Base-by-base conservation (phyloP, 2,113 vertebrate genomes). In the Anoura caudifer region DNA sequence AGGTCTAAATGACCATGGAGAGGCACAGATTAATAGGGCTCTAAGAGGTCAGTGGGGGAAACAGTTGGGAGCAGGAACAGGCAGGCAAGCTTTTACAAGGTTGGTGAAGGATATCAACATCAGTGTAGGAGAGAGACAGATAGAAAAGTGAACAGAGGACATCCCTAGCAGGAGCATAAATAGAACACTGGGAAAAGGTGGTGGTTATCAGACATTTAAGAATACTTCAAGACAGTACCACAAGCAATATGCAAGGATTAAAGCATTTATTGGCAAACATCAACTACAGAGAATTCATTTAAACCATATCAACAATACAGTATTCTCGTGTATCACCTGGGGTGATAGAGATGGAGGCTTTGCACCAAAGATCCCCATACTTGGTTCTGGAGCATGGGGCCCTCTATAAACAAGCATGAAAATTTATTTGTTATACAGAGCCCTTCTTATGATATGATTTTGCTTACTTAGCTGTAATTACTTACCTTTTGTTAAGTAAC, bases 251-350 rank as follows among this genome's bases (percentile, higher is more conserved):
- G 33, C 83, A 63, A 85, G 15, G 7, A 79, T 73, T 87, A 63
- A 73, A 86, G 26, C 22, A 69, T 75, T 84, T 81, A 80, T 75
- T 15, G 31, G 50, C 54, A 91, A 80, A 43, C 54, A 67, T 28
- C 88, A 82, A 36, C 8, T 47, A 87, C 6, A 69, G 9, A 87
- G 4, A 92, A 67, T 70, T 95, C 26, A 50, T 96, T 95, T 94
- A 56, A 93, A 84, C 33, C 0, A 24, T 41, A 63, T 61, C 63
- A 90, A 16, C 43, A 87, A 54, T 80, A 83, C n/a, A 84, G 45
- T 43, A 52, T 72, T 76, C 24, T 47, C 10, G 36, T 79, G 14
- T 91, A 41, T 87, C 72, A 67, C 82, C 50, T 67, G 38, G 24
- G 28, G 54, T 7, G 7, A 20, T 87, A 22, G 6, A 4, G 16